Percentiles rank a stretch among this genome's conserved stretches.
These are phyloP conservation scores for Diogma glabrata DNA, from an alignment of 2,888 invertebrate genomes.

Conservation along the genomic window DNA sequence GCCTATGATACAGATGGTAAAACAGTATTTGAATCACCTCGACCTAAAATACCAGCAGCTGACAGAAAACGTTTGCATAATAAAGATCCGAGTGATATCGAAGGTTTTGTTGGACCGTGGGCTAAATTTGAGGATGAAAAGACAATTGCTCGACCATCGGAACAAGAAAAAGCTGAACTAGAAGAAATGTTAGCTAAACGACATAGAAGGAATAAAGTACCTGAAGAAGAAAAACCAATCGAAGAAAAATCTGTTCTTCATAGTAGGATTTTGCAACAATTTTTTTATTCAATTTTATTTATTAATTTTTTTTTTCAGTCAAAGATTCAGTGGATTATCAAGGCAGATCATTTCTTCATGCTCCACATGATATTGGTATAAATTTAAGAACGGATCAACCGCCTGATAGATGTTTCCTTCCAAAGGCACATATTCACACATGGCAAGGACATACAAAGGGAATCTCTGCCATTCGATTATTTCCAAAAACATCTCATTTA, in stretches of 20 bases:
- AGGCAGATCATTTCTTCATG: constrained; percentile 86
- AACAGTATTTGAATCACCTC: constrained; percentile 82
- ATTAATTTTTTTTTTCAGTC: constrained; percentile 45
- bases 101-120: constrained; percentile 97
- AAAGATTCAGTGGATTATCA: constrained; percentile 93
- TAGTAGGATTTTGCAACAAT: constrained; percentile 49
- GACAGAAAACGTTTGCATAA: constrained; percentile 73
- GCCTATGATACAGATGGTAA: constrained; percentile 66
- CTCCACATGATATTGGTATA: constrained; percentile 86
- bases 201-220: constrained; percentile 73
- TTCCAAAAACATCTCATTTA: constrained; percentile 88
- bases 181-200: constrained; percentile 90
- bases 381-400: constrained; percentile 76
- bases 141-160: constrained; percentile 77
- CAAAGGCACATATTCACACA: constrained; percentile 90
- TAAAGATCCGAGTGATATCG: constrained; percentile 81
- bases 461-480: constrained; percentile 88
- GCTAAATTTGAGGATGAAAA: constrained; percentile 87
- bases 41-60: constrained; percentile 43
- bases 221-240: constrained; percentile 84
- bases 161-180: constrained; percentile 86
- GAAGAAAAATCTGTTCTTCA: constrained; percentile 94
- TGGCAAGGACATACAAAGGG: constrained; percentile 98
- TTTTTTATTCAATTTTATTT: no score
- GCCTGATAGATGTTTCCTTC: constrained; percentile 91